Conservation (phyloP, 2,113 vertebrate species). For the Eudyptes chrysolophus region DNA sequence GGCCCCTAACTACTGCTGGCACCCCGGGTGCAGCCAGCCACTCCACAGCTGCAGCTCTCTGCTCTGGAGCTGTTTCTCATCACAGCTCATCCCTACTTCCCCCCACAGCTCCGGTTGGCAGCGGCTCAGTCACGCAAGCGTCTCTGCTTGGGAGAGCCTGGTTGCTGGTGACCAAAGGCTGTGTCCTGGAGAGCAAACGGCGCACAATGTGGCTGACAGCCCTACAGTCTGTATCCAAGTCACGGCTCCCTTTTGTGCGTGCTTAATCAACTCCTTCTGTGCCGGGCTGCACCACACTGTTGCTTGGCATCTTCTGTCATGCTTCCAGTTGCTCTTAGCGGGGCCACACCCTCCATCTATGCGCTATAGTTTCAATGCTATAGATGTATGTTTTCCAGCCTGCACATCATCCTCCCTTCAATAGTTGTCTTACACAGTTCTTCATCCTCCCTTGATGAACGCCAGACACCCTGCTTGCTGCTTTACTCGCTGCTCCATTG, state of each 20-base stretch:
- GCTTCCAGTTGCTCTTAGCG: neutral
- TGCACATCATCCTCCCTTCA: neutral
- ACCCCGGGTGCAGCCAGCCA: neutral
- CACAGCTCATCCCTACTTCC: neutral
- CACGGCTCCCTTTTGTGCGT: neutral
- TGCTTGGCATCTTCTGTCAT: neutral
- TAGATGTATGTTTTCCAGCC: neutral
- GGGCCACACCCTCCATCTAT: neutral
- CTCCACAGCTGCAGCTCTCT: neutral
- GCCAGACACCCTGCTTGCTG: neutral
- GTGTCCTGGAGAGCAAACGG: neutral
- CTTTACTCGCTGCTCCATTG: neutral
- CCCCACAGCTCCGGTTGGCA: neutral
- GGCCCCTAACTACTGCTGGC: neutral
- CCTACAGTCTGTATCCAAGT: constrained; percentile 2
- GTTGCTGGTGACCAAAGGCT: neutral
- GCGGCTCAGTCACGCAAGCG: accelerated
- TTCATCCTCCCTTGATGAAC: neutral
- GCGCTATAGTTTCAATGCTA: neutral
- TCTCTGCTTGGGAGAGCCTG: neutral
- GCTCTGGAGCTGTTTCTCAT: neutral
- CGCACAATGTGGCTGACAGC: neutral
- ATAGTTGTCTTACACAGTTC: neutral
- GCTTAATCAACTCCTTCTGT: constrained; percentile 19
- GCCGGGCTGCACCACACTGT: accelerated